Percentiles rank a stretch among this genome's conserved stretches.
phyloP scores from a whole-genome alignment of 2,113 vertebrate species.

The Myrmophylax atrothorax region DNA sequence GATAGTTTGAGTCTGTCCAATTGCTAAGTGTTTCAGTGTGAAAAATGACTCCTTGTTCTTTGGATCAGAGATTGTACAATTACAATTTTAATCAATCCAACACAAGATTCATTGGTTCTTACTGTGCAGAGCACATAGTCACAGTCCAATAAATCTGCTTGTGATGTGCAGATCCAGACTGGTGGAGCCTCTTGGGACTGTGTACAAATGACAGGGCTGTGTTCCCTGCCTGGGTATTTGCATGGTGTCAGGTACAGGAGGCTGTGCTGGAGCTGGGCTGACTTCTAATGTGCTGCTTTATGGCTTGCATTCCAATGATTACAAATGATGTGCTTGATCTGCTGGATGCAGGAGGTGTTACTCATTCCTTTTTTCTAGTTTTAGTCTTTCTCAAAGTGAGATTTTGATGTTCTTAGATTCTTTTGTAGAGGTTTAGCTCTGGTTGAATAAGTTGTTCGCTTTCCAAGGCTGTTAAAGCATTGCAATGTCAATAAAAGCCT shows the following conservation, averaged over 20 bases:
- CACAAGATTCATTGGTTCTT: conserved; percentile 37
- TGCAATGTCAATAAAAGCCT: neutral
- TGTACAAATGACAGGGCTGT: neutral
- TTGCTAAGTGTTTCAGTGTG: conserved; percentile 49
- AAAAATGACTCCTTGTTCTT: conserved; percentile 65
- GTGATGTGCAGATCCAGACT: conserved; percentile 27
- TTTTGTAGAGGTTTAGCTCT: neutral
- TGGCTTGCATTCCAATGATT: neutral
- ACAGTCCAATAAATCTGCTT: conserved; percentile 52
- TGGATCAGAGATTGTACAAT: conserved; percentile 60
- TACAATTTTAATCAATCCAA: conserved; percentile 65
- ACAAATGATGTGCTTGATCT: neutral
- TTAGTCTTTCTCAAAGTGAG: neutral
- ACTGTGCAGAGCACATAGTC: conserved; percentile 36
- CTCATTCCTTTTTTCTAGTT: neutral
- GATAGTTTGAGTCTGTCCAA: conserved; percentile 48
- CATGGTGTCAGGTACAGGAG: neutral
- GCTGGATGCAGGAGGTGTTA: neutral
- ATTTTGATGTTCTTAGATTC: neutral
- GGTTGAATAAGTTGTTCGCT: neutral
- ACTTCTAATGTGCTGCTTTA: neutral
- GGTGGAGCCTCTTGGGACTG: neutral
- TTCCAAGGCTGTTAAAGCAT: neutral
- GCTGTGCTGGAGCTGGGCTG: neutral
- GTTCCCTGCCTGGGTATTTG: neutral